Base-by-base conservation (phyloP, 1,140 invertebrate species). In the Samia ricini region DNA sequence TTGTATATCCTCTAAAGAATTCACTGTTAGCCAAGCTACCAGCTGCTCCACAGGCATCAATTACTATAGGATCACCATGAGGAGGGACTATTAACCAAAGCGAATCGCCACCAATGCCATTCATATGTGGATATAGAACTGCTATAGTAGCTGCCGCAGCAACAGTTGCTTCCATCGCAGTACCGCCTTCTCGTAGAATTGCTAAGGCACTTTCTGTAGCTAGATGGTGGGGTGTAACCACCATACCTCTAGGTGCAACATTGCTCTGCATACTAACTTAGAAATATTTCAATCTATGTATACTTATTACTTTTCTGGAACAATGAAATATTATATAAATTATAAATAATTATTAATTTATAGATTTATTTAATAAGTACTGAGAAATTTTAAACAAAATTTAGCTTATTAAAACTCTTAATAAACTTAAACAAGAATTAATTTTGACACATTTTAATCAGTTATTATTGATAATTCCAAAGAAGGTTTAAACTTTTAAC, bases 71-170 rank as follows among this genome's bases (percentile, higher is more conserved):
- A 0, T 87, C 78, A 7, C 71, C 83, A 12, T 72, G 61, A 23
- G 87, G 85, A 36, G 87, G 87, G 12, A 88, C 61, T 8, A 89
- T 88, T 0, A 88, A 77, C 85, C 85, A 89, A 56, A 88, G 87
- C 2, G 77, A 71, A 60, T 89, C 87, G 19, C 85, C 85, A 20
- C 85, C 87, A 54, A 89, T 87, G 54, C 77, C 75, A 52, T 83
- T 88, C 81, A 85, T 85, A 36, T 88, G 83, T 19, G 87, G 87
- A 63, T 84, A 85, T 4, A 88, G 83, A 2, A 89, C 84, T 1
- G 83, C 67, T 42, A 89, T 68, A 4, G 85, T 88, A 12, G 87
- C 85, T 8, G 87, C 87, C 3, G 87, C 85, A 15, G 83, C 80
- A 7, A 89, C 78, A 60, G 77, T 79, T 2, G 87, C 87, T 70